Conservation (phyloP, 2,797 vertebrate genomes). For the Dipus sagitta region DNA sequence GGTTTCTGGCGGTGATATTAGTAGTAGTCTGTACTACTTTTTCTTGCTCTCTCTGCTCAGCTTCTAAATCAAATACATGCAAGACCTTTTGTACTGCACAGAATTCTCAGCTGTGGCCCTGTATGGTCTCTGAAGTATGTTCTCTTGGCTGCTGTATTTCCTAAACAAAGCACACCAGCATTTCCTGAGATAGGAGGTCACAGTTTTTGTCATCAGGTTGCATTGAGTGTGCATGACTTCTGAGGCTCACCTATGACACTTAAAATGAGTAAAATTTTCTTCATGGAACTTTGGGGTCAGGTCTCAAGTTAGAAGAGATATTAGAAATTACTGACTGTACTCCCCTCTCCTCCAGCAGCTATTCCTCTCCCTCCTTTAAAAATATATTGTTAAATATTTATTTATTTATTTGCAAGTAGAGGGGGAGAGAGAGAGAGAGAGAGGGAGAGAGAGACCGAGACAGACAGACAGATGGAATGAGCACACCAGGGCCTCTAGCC, state of each 20-base stretch:
- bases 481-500: too few relatives aligned
- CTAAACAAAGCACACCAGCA: slow-evolving; percentile 33
- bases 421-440: too few relatives aligned
- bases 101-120: slow-evolving; percentile 37
- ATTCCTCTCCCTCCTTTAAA: not conserved
- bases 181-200: not conserved
- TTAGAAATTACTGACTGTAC: not conserved
- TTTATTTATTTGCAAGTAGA: not conserved
- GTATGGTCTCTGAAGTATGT: slow-evolving; percentile 30
- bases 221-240: not conserved
- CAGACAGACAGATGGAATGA: too few relatives aligned
- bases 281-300: slow-evolving; percentile 48
- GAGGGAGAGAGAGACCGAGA: too few relatives aligned
- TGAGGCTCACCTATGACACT: slow-evolving; percentile 15
- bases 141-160: slow-evolving; percentile 45
- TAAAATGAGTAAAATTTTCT: slow-evolving; percentile 34
- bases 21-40: not conserved
- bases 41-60: slow-evolving; percentile 8
- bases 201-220: slow-evolving; percentile 1
- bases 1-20: not conserved
- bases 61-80: slow-evolving; percentile 16
- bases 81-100: not conserved
- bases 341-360: not conserved
- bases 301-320: slow-evolving; percentile 25
- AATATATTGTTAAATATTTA: too few relatives aligned